Percentiles rank a stretch among this genome's conserved stretches.
Evolutionary conservation across 2,113 vertebrate genomes (phyloP).

Genomic region (Aldabrachelys gigantea): DNA sequence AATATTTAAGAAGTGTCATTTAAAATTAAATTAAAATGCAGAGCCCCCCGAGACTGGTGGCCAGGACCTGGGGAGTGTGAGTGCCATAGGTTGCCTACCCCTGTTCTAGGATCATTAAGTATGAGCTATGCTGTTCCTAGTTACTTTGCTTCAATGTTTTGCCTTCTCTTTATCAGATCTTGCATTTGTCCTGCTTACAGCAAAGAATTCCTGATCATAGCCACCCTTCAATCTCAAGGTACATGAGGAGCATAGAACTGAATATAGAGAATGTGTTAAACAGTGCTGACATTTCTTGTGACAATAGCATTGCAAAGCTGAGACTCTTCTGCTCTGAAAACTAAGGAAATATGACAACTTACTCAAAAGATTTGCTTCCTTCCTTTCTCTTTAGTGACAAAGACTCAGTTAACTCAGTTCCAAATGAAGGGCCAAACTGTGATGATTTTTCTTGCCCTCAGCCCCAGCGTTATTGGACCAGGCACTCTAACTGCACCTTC

Average conservation of each 20-base stretch:
- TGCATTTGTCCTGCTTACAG: not conserved
- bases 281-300: not conserved
- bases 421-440: not conserved
- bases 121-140: not conserved
- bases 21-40: too few species aligned
- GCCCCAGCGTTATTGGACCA: not conserved
- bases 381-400: not conserved
- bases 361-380: not conserved
- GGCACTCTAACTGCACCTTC: not conserved
- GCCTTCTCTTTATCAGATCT: not conserved
- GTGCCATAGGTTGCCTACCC: too few species aligned
- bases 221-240: not conserved
- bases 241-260: not conserved
- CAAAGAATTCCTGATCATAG: not conserved
- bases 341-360: not conserved
- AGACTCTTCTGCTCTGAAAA: not conserved
- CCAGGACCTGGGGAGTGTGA: too few species aligned
- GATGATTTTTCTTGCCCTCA: not conserved
- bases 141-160: not conserved
- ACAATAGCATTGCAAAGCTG: not conserved
- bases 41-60: too few species aligned
- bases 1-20: too few species aligned
- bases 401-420: not conserved
- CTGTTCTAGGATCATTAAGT: not conserved
- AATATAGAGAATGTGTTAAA: not conserved